Evolutionary conservation across 2,797 vertebrate genomes (phyloP).

Genomic region (Sebastes trivittatus): DNA sequence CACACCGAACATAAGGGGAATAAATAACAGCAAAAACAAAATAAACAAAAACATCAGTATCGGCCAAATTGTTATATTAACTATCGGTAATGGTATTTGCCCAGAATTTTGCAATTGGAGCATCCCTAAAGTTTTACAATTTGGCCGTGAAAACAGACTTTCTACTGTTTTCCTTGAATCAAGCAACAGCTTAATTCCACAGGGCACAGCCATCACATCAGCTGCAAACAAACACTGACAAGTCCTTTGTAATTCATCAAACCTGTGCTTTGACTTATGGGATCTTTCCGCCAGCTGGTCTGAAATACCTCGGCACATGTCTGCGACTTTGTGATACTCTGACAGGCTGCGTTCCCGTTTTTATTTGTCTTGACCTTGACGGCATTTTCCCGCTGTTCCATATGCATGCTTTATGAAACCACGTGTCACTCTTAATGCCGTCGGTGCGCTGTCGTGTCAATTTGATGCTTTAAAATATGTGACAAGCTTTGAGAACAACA

Average conservation of each 20-base stretch:
- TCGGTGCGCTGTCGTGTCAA: slow-evolving; percentile 44
- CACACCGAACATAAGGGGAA: too few species aligned
- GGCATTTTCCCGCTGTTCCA: slow-evolving; percentile 41
- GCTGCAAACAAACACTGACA: slow-evolving; percentile 33
- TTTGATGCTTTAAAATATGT: slow-evolving; percentile 67
- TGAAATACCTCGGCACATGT: slow-evolving; percentile 25
- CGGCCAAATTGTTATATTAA: too few species aligned
- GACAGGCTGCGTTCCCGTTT: slow-evolving; percentile 25
- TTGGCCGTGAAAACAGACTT: neutral
- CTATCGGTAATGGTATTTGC: too few species aligned
- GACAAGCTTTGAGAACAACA: slow-evolving; percentile 72
- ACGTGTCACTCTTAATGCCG: slow-evolving; percentile 63
- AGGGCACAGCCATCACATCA: neutral
- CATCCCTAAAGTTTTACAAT: slow-evolving; percentile 1
- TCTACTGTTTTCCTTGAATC: slow-evolving; percentile 8
- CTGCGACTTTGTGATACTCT: slow-evolving; percentile 44
- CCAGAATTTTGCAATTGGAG: too few species aligned
- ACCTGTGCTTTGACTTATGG: slow-evolving; percentile 37
- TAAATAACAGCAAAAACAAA: too few species aligned
- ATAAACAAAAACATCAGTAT: too few species aligned
- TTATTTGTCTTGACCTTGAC: slow-evolving; percentile 70
- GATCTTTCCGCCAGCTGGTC: slow-evolving; percentile 55
- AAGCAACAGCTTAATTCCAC: slow-evolving; percentile 21
- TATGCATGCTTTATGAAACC: slow-evolving; percentile 58
- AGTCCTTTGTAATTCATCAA: slow-evolving; percentile 54